Evolutionary conservation across 2,113 vertebrate species (phyloP).

Genomic region (Xenopus tropicalis): UCB_Xtro_10.0 CM004444.2:118138501-118139000

Average conservation of each 20-base stretch:
- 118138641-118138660: too few species aligned
- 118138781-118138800: constrained; percentile 8
- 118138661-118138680: too few species aligned
- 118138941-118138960: constrained; percentile 17
- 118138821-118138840: constrained; percentile 22
- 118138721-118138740: too few species aligned
- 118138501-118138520: too few species aligned
- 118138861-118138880: constrained; percentile 6
- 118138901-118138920: constrained; percentile 22
- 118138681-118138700: too few species aligned
- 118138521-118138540: too few species aligned
- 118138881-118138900: constrained; percentile 17
- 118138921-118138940: constrained; percentile 17
- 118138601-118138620: too few species aligned
- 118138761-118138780: constrained; percentile 3
- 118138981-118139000: constrained; percentile 8
- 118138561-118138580: too few species aligned
- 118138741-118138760: not conserved
- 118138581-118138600: too few species aligned
- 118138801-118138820: constrained; percentile 25
- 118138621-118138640: too few species aligned
- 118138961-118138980: constrained; percentile 16
- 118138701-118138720: too few species aligned
- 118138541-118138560: too few species aligned
- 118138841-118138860: constrained; percentile 31